Percentiles rank a stretch among this genome's conserved stretches.
phyloP scores from a whole-genome alignment of 2,113 vertebrate genomes.

The Clarias batrachus region DNA sequence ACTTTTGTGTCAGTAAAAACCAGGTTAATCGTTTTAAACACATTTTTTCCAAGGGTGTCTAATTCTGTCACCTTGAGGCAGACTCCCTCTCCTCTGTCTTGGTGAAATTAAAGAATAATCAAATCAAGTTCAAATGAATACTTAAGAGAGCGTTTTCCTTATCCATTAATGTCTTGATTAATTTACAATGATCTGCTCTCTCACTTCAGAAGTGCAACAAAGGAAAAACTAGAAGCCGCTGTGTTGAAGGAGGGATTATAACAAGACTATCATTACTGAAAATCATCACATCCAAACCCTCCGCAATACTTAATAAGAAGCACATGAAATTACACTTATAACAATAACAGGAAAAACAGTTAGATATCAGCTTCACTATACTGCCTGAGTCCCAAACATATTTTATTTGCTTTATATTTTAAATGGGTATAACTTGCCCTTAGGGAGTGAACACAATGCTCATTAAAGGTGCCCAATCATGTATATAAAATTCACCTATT shows the following conservation, averaged over 20 bases:
- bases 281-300: slow-evolving; percentile 1
- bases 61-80: slow-evolving; percentile 48
- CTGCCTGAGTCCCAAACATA: not conserved
- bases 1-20: slow-evolving; percentile 41
- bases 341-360: not conserved
- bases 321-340: not conserved
- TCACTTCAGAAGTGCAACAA: slow-evolving; percentile 6
- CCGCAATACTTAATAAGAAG: not conserved
- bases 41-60: slow-evolving; percentile 54
- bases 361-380: not conserved
- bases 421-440: not conserved
- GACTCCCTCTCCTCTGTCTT: slow-evolving; percentile 47
- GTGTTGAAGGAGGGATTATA: slow-evolving; percentile 25
- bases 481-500: too few relatives aligned
- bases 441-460: slow-evolving; percentile 6
- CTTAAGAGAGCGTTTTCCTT: slow-evolving; percentile 50
- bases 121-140: slow-evolving; percentile 57
- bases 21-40: slow-evolving; percentile 55
- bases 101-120: slow-evolving; percentile 54
- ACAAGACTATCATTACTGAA: slow-evolving; percentile 23
- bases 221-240: slow-evolving; percentile 16
- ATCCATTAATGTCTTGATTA: slow-evolving; percentile 54
- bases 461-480: not conserved
- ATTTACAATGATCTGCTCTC: slow-evolving; percentile 49
- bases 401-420: not conserved